A percentile compares a stretch with the other conserved stretches of the same genome.
Evolutionary conservation across 2,888 invertebrate species (phyloP).

Genomic region (Noctua pronuba): DNA sequence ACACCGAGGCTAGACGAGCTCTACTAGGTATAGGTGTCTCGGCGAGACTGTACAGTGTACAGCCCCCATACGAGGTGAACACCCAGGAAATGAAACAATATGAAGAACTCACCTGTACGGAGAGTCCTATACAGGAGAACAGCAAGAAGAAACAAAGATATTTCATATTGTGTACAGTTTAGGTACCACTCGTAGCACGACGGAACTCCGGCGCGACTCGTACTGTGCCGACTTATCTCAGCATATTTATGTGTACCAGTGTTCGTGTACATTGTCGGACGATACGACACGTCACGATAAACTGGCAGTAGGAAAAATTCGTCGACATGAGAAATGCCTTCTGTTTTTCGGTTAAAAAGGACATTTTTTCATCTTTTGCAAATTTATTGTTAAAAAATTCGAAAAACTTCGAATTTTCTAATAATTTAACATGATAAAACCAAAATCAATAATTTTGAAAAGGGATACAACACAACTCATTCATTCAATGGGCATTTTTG

Average conservation of each 20-base stretch:
- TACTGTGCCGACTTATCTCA: constrained; percentile 29
- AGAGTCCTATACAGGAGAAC: constrained; percentile 65
- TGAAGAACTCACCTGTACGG: constrained; percentile 70
- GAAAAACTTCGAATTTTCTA: too few species aligned
- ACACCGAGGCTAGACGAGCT: not conserved
- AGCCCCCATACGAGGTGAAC: not conserved
- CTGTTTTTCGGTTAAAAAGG: not conserved
- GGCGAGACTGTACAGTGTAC: not conserved
- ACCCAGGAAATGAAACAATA: not conserved
- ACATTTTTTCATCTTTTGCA: not conserved
- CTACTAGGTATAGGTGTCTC: not conserved
- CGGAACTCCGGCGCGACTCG: constrained; percentile 36
- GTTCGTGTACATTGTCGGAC: constrained; percentile 36
- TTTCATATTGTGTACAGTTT: constrained; percentile 49
- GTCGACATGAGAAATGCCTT: not conserved
- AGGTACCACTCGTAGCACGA: constrained; percentile 4
- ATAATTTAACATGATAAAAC: too few species aligned
- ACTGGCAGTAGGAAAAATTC: not conserved
- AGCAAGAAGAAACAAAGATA: constrained; percentile 51
- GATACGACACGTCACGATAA: constrained; percentile 48
- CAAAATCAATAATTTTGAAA: not conserved
- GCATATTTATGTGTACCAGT: constrained; percentile 49
- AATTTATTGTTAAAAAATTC: not conserved
- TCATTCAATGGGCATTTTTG: too few species aligned
- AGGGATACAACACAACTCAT: not conserved